A percentile compares a stretch with the other conserved stretches of the same genome.
These are phyloP conservation scores for Crax fasciolata DNA, from an alignment of 2,797 vertebrate genomes.

Conservation along the genomic window DNA sequence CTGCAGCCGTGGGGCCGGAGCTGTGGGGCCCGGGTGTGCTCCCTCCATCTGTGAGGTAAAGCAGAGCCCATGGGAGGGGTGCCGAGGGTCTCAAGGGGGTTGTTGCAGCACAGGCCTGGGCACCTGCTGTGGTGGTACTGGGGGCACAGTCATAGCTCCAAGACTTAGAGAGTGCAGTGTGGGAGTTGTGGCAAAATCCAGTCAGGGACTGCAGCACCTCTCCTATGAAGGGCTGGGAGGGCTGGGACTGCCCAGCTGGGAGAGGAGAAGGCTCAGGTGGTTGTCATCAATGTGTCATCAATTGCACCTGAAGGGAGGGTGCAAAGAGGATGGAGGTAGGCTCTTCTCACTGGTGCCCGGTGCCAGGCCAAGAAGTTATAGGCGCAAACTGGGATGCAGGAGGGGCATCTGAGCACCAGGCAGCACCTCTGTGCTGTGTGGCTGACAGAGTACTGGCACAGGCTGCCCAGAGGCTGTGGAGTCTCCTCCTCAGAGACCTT, in stretches of 20 bases:
- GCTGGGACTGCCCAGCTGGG: no score
- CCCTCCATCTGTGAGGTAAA: neutral
- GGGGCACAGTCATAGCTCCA: no score
- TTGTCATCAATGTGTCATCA: neutral
- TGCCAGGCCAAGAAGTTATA: rapidly evolving
- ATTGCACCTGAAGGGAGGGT: neutral
- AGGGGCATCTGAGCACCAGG: neutral
- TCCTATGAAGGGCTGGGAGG: no score
- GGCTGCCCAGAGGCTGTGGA: neutral
- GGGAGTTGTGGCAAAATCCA: no score
- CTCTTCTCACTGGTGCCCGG: neutral
- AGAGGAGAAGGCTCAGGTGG: no score
- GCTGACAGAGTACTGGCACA: rapidly evolving
- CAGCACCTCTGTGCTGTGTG: no score
- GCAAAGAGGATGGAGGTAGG: neutral
- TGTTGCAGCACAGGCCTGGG: no score
- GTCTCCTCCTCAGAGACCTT: neutral
- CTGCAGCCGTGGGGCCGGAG: neutral
- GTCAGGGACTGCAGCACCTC: neutral
- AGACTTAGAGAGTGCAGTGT: no score
- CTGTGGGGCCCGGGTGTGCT: no score
- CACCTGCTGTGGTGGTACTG: no score
- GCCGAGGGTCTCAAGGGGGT: no score
- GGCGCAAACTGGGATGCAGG: neutral
- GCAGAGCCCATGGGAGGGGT: neutral